Percentiles rank a stretch among this genome's conserved stretches.
phyloP scores from a whole-genome alignment of 1,140 invertebrate genomes.

The Eueides isabella region DNA sequence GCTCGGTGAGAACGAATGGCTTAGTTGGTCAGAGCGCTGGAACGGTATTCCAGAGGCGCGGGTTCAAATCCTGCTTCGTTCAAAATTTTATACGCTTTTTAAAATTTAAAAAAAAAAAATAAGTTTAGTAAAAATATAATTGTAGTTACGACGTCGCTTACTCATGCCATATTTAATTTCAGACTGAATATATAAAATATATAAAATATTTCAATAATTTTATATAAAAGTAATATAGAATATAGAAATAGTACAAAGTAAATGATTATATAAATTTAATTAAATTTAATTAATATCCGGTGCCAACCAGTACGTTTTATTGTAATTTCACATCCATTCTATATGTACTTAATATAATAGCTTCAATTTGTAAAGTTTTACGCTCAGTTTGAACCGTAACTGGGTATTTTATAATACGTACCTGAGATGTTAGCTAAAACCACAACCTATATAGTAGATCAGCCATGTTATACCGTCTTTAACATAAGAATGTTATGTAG shows the following conservation, averaged over 20 bases:
- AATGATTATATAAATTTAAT: too few relatives aligned
- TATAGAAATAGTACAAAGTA: background rate
- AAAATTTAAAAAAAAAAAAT: too few relatives aligned
- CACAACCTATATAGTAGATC: background rate
- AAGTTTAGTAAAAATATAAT: too few relatives aligned
- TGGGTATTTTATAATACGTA: conserved; percentile 15
- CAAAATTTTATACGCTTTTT: too few relatives aligned
- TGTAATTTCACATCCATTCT: background rate
- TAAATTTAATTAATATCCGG: background rate
- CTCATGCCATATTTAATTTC: too few relatives aligned
- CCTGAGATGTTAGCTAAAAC: background rate
- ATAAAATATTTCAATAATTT: too few relatives aligned
- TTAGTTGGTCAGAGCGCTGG: too few relatives aligned
- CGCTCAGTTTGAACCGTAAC: conserved; percentile 12
- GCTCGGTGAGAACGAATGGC: too few relatives aligned
- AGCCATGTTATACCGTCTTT: background rate
- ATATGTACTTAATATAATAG: conserved; percentile 1
- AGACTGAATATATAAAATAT: too few relatives aligned
- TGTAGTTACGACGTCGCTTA: too few relatives aligned
- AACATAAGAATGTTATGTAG: background rate
- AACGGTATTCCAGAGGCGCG: too few relatives aligned
- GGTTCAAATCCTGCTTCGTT: too few relatives aligned
- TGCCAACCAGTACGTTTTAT: background rate
- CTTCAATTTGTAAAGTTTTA: conserved; percentile 6
- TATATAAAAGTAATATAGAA: background rate